Conservation (phyloP, 2,888 invertebrate genomes). For the Gari tellinella region DNA sequence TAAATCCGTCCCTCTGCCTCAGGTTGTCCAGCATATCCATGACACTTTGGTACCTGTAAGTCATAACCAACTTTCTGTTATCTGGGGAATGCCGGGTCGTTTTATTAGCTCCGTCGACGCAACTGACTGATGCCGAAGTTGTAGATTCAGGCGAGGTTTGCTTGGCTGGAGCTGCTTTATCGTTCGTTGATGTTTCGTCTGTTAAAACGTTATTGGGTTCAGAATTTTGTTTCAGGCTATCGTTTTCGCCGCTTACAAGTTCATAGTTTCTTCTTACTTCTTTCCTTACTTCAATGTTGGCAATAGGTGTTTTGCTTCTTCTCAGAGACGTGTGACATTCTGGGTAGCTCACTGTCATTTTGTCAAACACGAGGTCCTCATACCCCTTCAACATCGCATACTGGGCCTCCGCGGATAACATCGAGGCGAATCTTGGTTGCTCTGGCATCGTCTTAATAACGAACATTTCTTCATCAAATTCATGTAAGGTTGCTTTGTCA, state of each 20-base stretch:
- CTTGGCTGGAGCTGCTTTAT: no score
- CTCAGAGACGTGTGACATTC: conserved; percentile 61
- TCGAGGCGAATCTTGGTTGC: conserved; percentile 77
- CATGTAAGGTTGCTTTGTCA: no score
- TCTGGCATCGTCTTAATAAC: conserved; percentile 72
- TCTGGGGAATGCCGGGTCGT: conserved; percentile 36
- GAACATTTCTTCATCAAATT: conserved; percentile 38
- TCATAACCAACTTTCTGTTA: conserved; percentile 73
- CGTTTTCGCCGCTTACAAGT: no score
- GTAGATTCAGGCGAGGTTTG: neutral
- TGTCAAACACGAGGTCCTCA: conserved; percentile 77
- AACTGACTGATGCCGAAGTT: neutral
- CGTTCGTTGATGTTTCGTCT: no score
- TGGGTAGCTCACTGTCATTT: conserved; percentile 65
- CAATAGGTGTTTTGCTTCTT: conserved; percentile 70
- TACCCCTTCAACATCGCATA: conserved; percentile 82
- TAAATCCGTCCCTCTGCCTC: conserved; percentile 57
- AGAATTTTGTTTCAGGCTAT: no score
- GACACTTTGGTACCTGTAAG: conserved; percentile 77
- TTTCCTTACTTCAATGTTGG: conserved; percentile 27
- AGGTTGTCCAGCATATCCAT: conserved; percentile 81
- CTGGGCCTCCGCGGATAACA: conserved; percentile 80
- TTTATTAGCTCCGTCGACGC: no score
- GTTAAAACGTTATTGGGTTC: neutral
- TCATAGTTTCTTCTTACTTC: no score